Evolutionary conservation across 1,140 invertebrate genomes (phyloP).

Genomic region (Euwallacea fornicatus): DNA sequence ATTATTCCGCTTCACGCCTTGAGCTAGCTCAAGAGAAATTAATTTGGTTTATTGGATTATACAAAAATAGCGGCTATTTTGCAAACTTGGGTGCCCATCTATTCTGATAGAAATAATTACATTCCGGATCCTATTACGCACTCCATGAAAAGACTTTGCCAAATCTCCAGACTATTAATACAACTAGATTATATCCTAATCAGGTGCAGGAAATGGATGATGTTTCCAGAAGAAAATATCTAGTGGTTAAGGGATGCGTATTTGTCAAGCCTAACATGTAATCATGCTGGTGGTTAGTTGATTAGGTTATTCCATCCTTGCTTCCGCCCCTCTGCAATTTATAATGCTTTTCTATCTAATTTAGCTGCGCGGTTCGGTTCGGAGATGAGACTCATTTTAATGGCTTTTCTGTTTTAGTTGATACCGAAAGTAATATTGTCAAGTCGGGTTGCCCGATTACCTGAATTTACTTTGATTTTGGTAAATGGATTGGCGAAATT

Average conservation of each 20-base stretch:
- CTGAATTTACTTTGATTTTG: constrained; percentile 32
- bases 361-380: constrained; percentile 41
- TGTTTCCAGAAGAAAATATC: constrained; percentile 25
- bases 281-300: constrained; percentile 47
- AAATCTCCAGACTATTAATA: not conserved
- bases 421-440: constrained; percentile 41
- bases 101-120: not conserved
- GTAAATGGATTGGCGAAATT: not conserved
- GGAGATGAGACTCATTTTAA: constrained; percentile 43
- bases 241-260: constrained; percentile 33
- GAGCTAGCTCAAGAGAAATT: constrained; percentile 12
- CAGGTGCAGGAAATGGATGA: not conserved
- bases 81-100: not conserved
- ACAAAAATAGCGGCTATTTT: constrained; percentile 6
- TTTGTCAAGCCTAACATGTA: constrained; percentile 47
- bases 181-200: not conserved
- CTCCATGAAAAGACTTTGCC: too few relatives aligned
- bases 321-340: constrained; percentile 45
- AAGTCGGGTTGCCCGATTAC: constrained; percentile 36
- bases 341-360: constrained; percentile 48
- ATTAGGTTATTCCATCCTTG: constrained; percentile 48
- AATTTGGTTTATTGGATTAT: constrained; percentile 20
- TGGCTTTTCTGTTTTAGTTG: constrained; percentile 44
- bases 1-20: constrained; percentile 22
- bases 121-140: too few relatives aligned